Evolutionary conservation across 2,888 invertebrate species (phyloP), one percentile per base, ranked within the genome.

Genomic region (Melanophora roralis): DNA sequence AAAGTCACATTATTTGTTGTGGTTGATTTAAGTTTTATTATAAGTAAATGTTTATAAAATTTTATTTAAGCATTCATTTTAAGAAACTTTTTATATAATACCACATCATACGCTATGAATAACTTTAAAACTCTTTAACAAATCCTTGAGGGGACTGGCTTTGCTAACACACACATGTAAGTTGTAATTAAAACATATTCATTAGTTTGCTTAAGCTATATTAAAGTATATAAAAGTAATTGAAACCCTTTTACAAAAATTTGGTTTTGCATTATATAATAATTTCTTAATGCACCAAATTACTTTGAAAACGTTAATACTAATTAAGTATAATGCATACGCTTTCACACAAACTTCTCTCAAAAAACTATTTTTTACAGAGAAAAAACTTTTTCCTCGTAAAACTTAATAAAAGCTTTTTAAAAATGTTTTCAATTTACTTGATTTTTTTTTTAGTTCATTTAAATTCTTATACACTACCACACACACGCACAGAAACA

Each of bases 1-100:
- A 73, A 68, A 80, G 80, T 80, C 80, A 80, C 76, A 80, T 80
- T 76, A 80, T 80, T 76, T 77, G 64, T 73, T 80, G 80, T 76
- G 76, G 80, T 76, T 80, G 72, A 80, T 76, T 76, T 59, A 68
- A 67, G 62, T 55, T 76, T 49, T 57, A 43, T 49, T 60, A 9
- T 64, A 43, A 36, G 43, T 57, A 12, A 8, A 32, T 16, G 8
- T 43, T 1, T 47, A 47, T 51, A 14, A 23, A 32, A 69, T 60
- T 62, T 40, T 38, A 38, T 43, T 59, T 69, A 11, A 43, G 57
- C 55, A 67, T 72, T 62, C 23, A 32, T 32, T 23, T 36, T n/a
- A 49, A 12, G 40, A 40, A 9, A 12, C 43, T 43, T 45, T 53
- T 32, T 62, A 34, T 14, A 40, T 59, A 27, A 57, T 59, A 59